phyloP scores from a whole-genome alignment of 2,888 invertebrate genomes.

The Drosophila sordidapex region DNA sequence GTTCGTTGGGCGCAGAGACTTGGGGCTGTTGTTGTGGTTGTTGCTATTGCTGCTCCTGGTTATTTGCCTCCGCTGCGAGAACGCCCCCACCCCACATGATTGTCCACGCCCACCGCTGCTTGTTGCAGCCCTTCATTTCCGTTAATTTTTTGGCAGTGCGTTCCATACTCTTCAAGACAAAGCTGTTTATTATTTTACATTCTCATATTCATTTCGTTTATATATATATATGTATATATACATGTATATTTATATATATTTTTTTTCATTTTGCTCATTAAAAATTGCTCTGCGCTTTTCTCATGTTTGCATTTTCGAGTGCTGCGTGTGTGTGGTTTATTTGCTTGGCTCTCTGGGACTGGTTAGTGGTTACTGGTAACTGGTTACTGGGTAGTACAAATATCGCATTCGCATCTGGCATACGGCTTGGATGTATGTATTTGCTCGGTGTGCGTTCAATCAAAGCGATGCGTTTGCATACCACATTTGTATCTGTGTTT shows the following conservation, averaged over 20 bases:
- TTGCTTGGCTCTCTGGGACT: constrained; percentile 40
- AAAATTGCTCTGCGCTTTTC: constrained; percentile 38
- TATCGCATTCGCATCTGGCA: constrained; percentile 46
- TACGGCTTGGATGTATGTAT: constrained; percentile 19
- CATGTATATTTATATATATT: constrained; percentile 11
- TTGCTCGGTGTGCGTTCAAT: constrained; percentile 50
- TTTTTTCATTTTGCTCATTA: constrained; percentile 38
- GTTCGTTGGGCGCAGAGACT: constrained; percentile 52
- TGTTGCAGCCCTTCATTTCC: constrained; percentile 77
- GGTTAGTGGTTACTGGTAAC: constrained; percentile 16
- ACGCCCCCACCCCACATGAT: constrained; percentile 35
- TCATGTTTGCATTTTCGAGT: constrained; percentile 44
- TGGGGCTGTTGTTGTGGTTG: constrained; percentile 1
- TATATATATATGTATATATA: not conserved
- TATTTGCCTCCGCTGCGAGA: constrained; percentile 42
- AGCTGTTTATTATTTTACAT: constrained; percentile 81
- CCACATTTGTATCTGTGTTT: constrained; percentile 15
- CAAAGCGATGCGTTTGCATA: constrained; percentile 45
- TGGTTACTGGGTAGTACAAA: constrained; percentile 14
- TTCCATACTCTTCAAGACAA: constrained; percentile 84
- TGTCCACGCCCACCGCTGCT: constrained; percentile 45
- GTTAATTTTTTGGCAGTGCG: constrained; percentile 84
- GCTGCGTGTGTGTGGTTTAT: constrained; percentile 52
- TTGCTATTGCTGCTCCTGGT: constrained; percentile 31
- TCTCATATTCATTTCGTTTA: constrained; percentile 68